Conservation (phyloP, 2,888 invertebrate species). For the Alitta virens region DNA sequence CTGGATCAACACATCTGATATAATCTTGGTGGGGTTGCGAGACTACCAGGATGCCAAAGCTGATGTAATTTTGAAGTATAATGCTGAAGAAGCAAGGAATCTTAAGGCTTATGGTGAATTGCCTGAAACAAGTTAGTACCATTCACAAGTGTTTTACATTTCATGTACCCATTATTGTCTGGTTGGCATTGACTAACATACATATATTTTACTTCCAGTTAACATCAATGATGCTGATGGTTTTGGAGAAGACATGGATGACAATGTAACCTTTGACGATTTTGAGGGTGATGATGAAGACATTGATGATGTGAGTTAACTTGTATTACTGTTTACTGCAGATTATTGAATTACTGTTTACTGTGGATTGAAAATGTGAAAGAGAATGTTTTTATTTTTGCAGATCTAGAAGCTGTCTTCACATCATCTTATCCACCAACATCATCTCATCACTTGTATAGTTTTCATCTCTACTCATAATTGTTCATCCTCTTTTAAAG, state of each 20-base stretch:
- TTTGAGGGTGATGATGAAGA: slow-evolving; percentile 66
- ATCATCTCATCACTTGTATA: no score
- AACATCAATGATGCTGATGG: slow-evolving; percentile 96
- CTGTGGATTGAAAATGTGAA: no score
- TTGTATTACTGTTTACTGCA: no score
- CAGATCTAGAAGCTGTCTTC: no score
- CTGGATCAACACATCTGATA: slow-evolving; percentile 98
- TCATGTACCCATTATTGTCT: no score
- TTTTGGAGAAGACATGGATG: slow-evolving; percentile 89
- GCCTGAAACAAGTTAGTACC: slow-evolving; percentile 73
- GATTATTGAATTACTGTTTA: no score
- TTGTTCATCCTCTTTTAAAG: no score
- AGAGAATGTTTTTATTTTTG: no score
- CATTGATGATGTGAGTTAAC: slow-evolving; percentile 50
- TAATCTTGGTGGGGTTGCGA: slow-evolving; percentile 93
- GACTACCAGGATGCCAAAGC: slow-evolving; percentile 88
- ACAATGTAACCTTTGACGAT: slow-evolving; percentile 95
- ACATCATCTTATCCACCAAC: no score
- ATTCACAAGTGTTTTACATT: neutral
- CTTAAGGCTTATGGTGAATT: slow-evolving; percentile 98
- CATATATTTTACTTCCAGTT: slow-evolving; percentile 36
- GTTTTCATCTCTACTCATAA: no score
- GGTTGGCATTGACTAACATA: neutral
- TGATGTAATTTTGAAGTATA: slow-evolving; percentile 98
- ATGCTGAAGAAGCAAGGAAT: slow-evolving; percentile 97